Evolutionary conservation across 2,797 vertebrate genomes (phyloP), one percentile per base, ranked within the genome.

Genomic region (Phoebastria nigripes): DNA sequence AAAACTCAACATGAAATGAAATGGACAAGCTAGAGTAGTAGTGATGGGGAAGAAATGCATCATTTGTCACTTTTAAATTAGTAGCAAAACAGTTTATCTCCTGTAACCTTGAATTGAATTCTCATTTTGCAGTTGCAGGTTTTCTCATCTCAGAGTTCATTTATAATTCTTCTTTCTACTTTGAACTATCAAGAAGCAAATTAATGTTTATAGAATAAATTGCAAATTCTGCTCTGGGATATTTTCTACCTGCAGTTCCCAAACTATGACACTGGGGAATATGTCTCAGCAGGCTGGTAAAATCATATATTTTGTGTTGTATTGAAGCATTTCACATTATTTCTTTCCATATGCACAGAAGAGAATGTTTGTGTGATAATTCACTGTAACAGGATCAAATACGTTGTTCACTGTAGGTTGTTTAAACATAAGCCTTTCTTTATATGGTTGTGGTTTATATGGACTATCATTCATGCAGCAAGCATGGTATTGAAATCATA

Each of bases 161-260:
- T 93, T 88, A 29, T 69, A 52, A 87, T 82, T 65, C 47, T 85
- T 56, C 19, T 12, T 69, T 95, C 92, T 85, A 62, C 91, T 90
- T 92, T 77, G 91, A 93, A 71, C 71, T 71, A 61, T 89, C 62
- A 87, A 92, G 71, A 89, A 89, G 42, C 26, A 92, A 94, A 88
- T 95, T 66, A 79, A 47, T 89, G 47, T 69, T 72, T 77, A 65
- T 56, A 65, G 65, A 87, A 87, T 62, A 73, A 70, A 59, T 56
- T 47, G 55, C 78, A 70, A 37, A 78, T 91, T 93, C 52, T 81
- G 14, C 65, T 95, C 46, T 89, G 52, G 55, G 61, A 20, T 96
- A 67, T 96, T 94, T 95, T 80, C 41, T 77, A n/a, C 55, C 59
- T 95, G 65, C 12, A n/a, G 41, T 80, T 93, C 19, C 26, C 33